A percentile compares a stretch with the other conserved stretches of the same genome.
These are phyloP conservation scores for Spongilla lacustris DNA, from an alignment of 37 sponge, comb jelly and placozoan species.

Conservation along the genomic window DNA sequence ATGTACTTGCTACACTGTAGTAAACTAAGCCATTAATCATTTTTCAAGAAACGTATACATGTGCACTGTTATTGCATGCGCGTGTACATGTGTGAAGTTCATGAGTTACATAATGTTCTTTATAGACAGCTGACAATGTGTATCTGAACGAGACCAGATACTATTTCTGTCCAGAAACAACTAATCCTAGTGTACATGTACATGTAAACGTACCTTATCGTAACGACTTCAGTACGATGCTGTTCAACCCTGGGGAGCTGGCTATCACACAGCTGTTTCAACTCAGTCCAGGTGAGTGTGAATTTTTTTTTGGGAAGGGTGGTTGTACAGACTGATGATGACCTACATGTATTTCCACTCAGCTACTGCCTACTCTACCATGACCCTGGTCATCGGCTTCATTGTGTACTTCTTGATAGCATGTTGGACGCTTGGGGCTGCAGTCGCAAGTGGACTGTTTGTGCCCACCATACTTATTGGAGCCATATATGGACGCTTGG, in stretches of 20 bases:
- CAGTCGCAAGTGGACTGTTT: slow-evolving; percentile 96
- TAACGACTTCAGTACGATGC: slow-evolving; percentile 72
- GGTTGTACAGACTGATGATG: background rate
- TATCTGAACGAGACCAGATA: slow-evolving; percentile 7
- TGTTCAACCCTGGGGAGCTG: slow-evolving; percentile 66
- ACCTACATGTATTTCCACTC: background rate
- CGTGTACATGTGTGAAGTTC: too few relatives aligned
- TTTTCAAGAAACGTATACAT: too few relatives aligned
- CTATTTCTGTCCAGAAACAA: slow-evolving; percentile 33
- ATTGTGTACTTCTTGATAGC: slow-evolving; percentile 79
- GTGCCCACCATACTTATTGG: slow-evolving; percentile 93
- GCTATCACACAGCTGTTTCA: slow-evolving; percentile 81
- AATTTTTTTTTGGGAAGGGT: background rate
- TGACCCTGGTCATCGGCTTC: background rate
- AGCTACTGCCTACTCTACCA: background rate
- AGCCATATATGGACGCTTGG: slow-evolving; percentile 88
- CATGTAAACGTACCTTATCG: background rate
- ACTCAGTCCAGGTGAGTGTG: background rate
- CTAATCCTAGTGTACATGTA: background rate
- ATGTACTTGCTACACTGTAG: too few relatives aligned
- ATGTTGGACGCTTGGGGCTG: slow-evolving; percentile 94
- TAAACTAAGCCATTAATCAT: too few relatives aligned
- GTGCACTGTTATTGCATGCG: too few relatives aligned
- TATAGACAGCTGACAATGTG: background rate
- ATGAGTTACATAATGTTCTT: background rate